Percentiles rank a stretch among this genome's conserved stretches.
These are phyloP conservation scores for Salvator merianae DNA, from an alignment of 2,113 vertebrate species.

Conservation along the genomic window DNA sequence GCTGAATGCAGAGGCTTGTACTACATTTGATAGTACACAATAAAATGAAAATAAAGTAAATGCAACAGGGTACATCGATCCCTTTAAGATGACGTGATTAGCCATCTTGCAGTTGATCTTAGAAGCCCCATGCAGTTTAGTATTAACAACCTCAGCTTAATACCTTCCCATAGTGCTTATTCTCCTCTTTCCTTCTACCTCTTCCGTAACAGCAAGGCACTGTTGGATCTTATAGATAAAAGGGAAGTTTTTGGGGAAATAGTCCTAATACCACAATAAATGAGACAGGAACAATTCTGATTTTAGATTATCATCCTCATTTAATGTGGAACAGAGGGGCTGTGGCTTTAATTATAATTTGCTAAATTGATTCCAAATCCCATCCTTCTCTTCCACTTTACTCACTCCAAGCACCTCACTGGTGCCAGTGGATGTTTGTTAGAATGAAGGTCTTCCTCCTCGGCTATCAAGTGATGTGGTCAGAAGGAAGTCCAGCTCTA, in stretches of 20 bases:
- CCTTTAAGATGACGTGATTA: not conserved
- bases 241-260: not conserved
- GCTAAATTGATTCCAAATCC: not conserved
- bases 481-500: not conserved
- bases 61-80: not conserved
- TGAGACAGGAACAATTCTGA: not conserved
- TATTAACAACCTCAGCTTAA: not conserved
- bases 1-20: no score
- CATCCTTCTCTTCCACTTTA: not conserved
- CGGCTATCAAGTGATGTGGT: not conserved
- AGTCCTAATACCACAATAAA: not conserved
- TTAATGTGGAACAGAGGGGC: slow-evolving; percentile 17
- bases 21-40: no score
- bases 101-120: not conserved
- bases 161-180: not conserved
- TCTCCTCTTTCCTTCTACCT: not conserved
- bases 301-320: slow-evolving; percentile 9
- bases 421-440: not conserved
- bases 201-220: not conserved
- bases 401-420: not conserved
- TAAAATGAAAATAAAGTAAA: not conserved
- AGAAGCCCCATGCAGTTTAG: not conserved
- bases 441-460: not conserved
- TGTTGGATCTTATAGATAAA: not conserved
- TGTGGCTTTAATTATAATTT: not conserved